These are phyloP conservation scores for Hirudinaria manillensis DNA, from an alignment of 2,888 invertebrate species.

Conservation along the genomic window DNA sequence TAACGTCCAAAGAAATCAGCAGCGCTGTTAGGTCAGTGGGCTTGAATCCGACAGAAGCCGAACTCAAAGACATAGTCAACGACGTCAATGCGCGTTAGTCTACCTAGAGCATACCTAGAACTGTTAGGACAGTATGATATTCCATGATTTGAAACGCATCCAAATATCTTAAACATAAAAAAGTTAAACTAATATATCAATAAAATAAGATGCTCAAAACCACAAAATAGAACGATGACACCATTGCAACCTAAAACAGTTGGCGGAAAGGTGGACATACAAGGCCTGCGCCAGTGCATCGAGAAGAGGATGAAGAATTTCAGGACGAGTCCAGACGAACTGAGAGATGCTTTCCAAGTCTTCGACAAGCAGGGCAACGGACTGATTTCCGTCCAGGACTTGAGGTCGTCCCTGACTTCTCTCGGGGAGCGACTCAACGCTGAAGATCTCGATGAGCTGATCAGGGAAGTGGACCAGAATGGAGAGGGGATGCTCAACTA, in stretches of 20 bases:
- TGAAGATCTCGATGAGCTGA: slow-evolving; percentile 40
- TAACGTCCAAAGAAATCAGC: slow-evolving; percentile 35
- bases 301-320: slow-evolving; percentile 28
- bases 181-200: background rate
- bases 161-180: background rate
- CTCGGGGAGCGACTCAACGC: slow-evolving; percentile 38
- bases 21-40: slow-evolving; percentile 38
- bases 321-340: slow-evolving; percentile 36
- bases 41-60: slow-evolving; percentile 38
- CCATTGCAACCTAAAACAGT: slow-evolving; percentile 15
- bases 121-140: no score
- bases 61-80: slow-evolving; percentile 38
- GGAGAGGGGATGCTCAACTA: slow-evolving; percentile 37
- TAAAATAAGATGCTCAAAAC: background rate
- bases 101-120: no score
- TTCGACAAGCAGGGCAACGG: slow-evolving; percentile 40
- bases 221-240: background rate
- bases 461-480: slow-evolving; percentile 39
- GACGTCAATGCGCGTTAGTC: slow-evolving; percentile 37
- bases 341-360: slow-evolving; percentile 37
- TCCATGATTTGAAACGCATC: no score
- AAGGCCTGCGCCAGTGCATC: slow-evolving; percentile 32
- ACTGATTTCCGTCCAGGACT: slow-evolving; percentile 35
- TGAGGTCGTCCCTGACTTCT: slow-evolving; percentile 38
- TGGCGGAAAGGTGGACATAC: slow-evolving; percentile 37